A percentile compares a stretch with the other conserved stretches of the same genome.
These are phyloP conservation scores for Hemicentrotus pulcherrimus DNA, from an alignment of 35 echinoderm and acorn worm genomes.

Conservation along the genomic window DNA sequence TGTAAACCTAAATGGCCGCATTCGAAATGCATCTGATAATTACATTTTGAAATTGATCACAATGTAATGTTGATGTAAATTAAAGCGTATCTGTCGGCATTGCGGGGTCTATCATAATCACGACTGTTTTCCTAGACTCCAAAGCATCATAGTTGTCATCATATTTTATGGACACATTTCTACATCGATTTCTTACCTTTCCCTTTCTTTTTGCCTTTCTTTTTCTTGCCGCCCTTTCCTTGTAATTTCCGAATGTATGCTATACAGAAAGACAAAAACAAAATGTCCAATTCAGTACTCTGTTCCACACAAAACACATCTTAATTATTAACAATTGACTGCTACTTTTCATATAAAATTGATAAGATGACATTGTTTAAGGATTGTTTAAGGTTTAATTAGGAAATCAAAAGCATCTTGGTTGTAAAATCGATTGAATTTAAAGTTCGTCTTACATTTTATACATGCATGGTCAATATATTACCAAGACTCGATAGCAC, in stretches of 20 bases:
- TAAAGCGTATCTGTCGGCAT: no score
- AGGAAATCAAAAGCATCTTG: background rate
- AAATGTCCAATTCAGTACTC: background rate
- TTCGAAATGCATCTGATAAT: no score
- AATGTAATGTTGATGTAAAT: no score
- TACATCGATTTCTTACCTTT: conserved; percentile 16
- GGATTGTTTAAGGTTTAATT: background rate
- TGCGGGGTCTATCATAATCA: no score
- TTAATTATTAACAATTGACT: background rate
- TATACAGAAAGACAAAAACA: conserved; percentile 1
- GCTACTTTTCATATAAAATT: background rate
- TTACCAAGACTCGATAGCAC: no score
- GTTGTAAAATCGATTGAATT: background rate
- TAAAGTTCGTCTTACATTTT: no score
- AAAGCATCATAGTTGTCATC: background rate
- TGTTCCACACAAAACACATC: background rate
- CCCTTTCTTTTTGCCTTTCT: conserved; percentile 47
- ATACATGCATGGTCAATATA: no score
- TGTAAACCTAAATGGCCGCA: no score
- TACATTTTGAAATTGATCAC: no score
- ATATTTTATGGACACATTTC: background rate
- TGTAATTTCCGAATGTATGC: conserved; percentile 25
- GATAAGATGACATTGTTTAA: background rate
- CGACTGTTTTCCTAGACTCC: no score
- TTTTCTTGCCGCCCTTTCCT: conserved; percentile 34